Evolutionary conservation across 2,113 vertebrate genomes (phyloP).

Genomic region (Tetraodon nigroviridis): DNA sequence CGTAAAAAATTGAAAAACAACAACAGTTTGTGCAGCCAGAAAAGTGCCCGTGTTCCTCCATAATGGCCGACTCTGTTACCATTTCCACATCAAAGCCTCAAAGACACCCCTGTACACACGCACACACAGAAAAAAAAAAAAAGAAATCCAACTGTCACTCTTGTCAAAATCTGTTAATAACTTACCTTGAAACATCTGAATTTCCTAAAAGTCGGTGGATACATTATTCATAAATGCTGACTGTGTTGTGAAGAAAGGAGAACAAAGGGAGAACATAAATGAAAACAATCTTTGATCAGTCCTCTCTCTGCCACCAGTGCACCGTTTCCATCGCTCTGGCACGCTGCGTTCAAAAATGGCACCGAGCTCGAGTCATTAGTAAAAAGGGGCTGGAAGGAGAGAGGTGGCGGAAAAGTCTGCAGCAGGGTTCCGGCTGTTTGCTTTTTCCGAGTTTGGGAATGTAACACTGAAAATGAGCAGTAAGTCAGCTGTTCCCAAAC

Average conservation of each 20-base stretch:
- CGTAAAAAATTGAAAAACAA: conserved; percentile 21
- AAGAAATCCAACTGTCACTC: conserved; percentile 64
- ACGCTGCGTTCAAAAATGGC: conserved; percentile 36
- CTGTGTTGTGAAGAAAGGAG: conserved; percentile 26
- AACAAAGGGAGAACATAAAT: conserved; percentile 9
- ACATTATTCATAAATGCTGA: conserved; percentile 60
- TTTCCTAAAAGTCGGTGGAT: conserved; percentile 52
- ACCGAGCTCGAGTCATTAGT: conserved; percentile 48
- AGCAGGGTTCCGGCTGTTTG: neutral
- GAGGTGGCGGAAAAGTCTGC: neutral
- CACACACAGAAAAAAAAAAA: conserved; percentile 58
- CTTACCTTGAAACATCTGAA: conserved; percentile 62
- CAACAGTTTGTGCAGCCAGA: conserved; percentile 48
- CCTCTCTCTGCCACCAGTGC: conserved; percentile 31
- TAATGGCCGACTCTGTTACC: conserved; percentile 19
- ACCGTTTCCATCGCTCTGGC: conserved; percentile 38
- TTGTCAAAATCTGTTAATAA: conserved; percentile 66
- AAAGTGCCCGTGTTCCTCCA: conserved; percentile 31
- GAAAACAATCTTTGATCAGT: conserved; percentile 29
- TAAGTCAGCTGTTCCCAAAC: too few species aligned
- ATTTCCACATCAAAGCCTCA: conserved; percentile 70
- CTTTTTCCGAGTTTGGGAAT: neutral
- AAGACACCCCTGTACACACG: conserved; percentile 34
- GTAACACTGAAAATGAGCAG: too few species aligned
- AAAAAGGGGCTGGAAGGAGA: conserved; percentile 10